These are phyloP conservation scores for Scolanthus callimorphus DNA, from an alignment of 92 coral and sea anemone species.

Conservation along the genomic window DNA sequence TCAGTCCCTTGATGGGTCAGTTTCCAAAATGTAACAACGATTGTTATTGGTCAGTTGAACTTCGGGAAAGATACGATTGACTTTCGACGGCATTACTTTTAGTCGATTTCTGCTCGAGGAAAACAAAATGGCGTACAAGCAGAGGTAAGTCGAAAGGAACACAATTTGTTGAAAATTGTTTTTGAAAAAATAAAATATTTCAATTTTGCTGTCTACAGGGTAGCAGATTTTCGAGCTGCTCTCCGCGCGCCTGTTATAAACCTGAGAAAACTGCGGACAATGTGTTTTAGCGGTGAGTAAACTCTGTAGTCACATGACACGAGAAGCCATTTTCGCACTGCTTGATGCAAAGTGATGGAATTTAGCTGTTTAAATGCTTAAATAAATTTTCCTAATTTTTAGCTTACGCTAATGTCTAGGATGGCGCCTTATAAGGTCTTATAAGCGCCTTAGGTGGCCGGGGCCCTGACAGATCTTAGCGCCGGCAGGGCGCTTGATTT, in stretches of 20 bases:
- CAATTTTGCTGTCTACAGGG: conserved; percentile 28
- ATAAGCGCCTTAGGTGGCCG: no score
- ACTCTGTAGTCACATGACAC: not conserved
- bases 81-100: not conserved
- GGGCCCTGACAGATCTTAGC: no score
- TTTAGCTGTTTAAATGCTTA: no score
- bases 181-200: not conserved
- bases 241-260: conserved; percentile 66
- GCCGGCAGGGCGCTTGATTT: no score
- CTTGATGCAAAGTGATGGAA: not conserved
- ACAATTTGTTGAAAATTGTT: not conserved
- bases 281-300: conserved; percentile 80
- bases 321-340: not conserved
- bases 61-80: not conserved
- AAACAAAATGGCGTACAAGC: conserved; percentile 87
- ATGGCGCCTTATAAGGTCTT: no score
- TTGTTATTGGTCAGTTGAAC: not conserved
- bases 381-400: no score
- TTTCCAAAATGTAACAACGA: not conserved
- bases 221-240: conserved; percentile 72
- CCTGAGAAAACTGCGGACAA: conserved; percentile 56
- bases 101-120: conserved; percentile 37
- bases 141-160: conserved; percentile 39
- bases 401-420: no score
- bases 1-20: no score